Evolutionary conservation across 2,113 vertebrate species (phyloP).

Genomic region (Phrynosoma blainvillii): DNA sequence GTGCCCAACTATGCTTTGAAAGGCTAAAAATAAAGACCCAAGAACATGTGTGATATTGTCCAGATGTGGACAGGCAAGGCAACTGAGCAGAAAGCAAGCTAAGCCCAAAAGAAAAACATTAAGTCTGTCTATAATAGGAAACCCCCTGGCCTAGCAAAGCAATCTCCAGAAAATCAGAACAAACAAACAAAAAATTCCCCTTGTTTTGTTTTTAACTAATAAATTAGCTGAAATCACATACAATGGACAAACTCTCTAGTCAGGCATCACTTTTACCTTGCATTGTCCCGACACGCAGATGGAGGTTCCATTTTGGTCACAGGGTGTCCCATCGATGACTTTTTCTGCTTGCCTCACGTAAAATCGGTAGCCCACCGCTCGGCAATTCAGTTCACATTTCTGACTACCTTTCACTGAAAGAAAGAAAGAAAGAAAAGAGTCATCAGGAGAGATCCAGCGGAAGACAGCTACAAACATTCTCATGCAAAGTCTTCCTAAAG

Average conservation of each 20-base stretch:
- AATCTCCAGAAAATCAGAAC: neutral
- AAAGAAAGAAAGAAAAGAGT: slow-evolving; percentile 14
- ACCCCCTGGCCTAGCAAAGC: neutral
- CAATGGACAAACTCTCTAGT: neutral
- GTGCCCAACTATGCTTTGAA: neutral
- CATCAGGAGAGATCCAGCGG: no score
- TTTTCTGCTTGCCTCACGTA: slow-evolving; percentile 88
- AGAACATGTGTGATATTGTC: slow-evolving; percentile 24
- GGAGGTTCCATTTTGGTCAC: slow-evolving; percentile 82
- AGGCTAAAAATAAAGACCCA: slow-evolving; percentile 30
- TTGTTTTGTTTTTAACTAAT: neutral
- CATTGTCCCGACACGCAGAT: slow-evolving; percentile 91
- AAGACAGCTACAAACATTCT: neutral
- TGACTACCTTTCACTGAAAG: slow-evolving; percentile 79
- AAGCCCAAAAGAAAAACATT: slow-evolving; percentile 13
- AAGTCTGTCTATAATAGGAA: slow-evolving; percentile 14
- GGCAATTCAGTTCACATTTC: slow-evolving; percentile 92
- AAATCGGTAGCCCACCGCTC: slow-evolving; percentile 91
- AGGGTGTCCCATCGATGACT: slow-evolving; percentile 91
- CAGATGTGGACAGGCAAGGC: slow-evolving; percentile 33
- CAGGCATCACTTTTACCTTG: slow-evolving; percentile 78
- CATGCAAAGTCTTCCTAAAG: neutral
- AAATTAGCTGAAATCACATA: neutral
- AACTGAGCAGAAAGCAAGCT: neutral
- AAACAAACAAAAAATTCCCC: neutral